These are phyloP conservation scores for Macrobrachium nipponense DNA, from an alignment of 1,140 invertebrate species.

Conservation along the genomic window DNA sequence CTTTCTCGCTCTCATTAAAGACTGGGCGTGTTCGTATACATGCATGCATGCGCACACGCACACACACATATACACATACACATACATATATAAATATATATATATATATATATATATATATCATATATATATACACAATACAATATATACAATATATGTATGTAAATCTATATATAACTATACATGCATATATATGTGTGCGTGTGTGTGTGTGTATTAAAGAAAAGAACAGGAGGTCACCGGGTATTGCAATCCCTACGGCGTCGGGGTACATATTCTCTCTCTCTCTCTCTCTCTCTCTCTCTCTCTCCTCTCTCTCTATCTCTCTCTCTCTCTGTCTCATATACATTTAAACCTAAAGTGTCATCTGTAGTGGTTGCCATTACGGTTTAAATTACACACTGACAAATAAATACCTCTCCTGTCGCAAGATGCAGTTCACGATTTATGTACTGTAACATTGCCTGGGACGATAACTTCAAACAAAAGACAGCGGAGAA, in stretches of 20 bases:
- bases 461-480: no score
- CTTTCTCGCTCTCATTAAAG: no score
- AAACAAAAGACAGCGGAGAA: no score
- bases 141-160: neutral
- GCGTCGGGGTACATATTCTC: neutral
- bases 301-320: neutral
- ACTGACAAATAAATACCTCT: no score
- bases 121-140: neutral
- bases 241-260: no score
- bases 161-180: neutral
- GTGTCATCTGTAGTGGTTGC: no score
- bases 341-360: no score
- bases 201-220: neutral
- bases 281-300: neutral
- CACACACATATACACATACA: neutral
- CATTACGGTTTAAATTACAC: no score
- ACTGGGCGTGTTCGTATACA: neutral
- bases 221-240: no score
- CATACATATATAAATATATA: neutral
- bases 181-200: conserved; percentile 3
- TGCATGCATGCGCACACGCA: neutral
- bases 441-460: no score
- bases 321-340: no score
- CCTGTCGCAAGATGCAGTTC: no score
- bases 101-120: neutral